These are phyloP conservation scores for Rhodophaea formosa DNA, from an alignment of 2,888 invertebrate species.

Conservation along the genomic window DNA sequence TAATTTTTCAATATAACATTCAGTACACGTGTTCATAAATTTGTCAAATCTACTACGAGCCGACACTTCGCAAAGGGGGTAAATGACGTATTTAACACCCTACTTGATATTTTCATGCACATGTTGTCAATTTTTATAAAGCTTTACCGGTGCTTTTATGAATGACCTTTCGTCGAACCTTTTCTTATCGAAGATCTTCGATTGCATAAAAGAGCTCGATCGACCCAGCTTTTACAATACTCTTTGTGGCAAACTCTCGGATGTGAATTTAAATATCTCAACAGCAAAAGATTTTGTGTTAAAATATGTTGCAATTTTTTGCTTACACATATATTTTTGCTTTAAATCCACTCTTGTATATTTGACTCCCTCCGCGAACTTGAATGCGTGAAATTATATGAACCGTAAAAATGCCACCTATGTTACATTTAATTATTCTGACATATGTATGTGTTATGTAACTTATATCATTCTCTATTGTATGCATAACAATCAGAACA, in stretches of 20 bases:
- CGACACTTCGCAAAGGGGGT: background rate
- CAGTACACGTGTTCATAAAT: background rate
- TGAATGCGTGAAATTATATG: too few species aligned
- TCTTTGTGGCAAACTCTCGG: background rate
- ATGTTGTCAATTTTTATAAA: slow-evolving; percentile 7
- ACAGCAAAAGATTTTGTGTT: too few species aligned
- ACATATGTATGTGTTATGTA: too few species aligned
- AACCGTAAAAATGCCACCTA: too few species aligned
- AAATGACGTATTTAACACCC: slow-evolving; percentile 5
- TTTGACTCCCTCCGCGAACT: too few species aligned
- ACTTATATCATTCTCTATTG: too few species aligned
- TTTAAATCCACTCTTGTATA: too few species aligned
- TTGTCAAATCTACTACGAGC: background rate
- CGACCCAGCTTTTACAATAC: background rate
- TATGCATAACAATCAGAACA: too few species aligned
- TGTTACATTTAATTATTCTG: too few species aligned
- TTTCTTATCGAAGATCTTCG: background rate
- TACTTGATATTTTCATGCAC: background rate
- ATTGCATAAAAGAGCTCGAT: background rate
- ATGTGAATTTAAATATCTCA: background rate
- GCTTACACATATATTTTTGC: too few species aligned
- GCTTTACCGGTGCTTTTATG: background rate
- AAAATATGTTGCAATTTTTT: too few species aligned
- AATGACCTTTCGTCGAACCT: background rate
- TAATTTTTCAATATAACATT: too few species aligned